Base-by-base conservation (phyloP, 2,113 vertebrate species). In the Donacobius atricapilla region DNA sequence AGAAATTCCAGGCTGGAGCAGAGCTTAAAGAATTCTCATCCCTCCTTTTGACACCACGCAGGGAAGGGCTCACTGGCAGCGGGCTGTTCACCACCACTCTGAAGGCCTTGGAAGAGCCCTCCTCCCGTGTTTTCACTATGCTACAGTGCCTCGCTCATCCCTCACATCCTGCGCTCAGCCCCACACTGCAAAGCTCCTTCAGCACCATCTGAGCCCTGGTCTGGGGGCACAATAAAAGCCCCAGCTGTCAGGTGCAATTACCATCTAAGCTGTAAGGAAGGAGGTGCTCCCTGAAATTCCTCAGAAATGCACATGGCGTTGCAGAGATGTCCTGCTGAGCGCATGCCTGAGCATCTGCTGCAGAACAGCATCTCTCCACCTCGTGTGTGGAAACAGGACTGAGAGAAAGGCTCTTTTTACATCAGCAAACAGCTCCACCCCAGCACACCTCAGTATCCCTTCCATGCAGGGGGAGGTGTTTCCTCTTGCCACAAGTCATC, bases 31-130 rank as follows among this genome's bases (percentile, higher is more conserved):
- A 64, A 83, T 30, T 88, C n/a, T 63, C 2, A 0, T 40, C 24
- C 53, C 48, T 48, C 45, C 24, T 57, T 48, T 9, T 61, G 25
- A 39, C 68, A 35, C 60, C 0, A 0, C 3, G 54, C 2, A 4
- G 54, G 21, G 54, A 90, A 61, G 58, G 27, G 37, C 21, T 45
- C 2, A 3, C 45, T 61, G 68, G 17, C 20, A 61, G n/a, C 10
- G 65, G n/a, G n/a, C n/a, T 37, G n/a, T 35, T 61, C 39, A n/a
- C 23, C 3, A 5, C 13, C 51, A 79, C 25, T 56, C 15, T 42
- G 73, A 56, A 60, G 76, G 42, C 12, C 14, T 42, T 1, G 15
- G 13, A 37, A 61, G 37, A 61, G 56, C 31, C 30, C 28, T 42
- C 16, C 33, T 20, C 22, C 22, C 33, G 16, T 2, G 17, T n/a